Conservation (phyloP, 2,888 invertebrate species). For the Lymantria monacha region DNA sequence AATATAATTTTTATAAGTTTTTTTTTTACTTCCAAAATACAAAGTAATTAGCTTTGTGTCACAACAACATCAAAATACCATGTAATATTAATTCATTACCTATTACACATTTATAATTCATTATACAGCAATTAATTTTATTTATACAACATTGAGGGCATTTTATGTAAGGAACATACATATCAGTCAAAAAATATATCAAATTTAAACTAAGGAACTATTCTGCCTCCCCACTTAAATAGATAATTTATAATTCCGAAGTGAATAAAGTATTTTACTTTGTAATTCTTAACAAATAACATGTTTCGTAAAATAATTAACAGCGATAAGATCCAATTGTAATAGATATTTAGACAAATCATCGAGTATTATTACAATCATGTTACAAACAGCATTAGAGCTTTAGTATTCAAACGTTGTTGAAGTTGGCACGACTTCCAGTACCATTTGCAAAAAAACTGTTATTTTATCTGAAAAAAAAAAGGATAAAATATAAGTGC, state of each 20-base stretch:
- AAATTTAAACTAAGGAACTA: conserved; percentile 26
- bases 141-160: conserved; percentile 39
- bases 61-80: conserved; percentile 33
- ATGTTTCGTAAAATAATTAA: conserved; percentile 27
- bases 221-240: conserved; percentile 10
- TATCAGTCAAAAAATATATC: conserved; percentile 46
- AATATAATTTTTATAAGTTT: conserved; percentile 28
- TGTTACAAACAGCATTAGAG: conserved; percentile 71
- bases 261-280: not conserved
- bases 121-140: conserved; percentile 43
- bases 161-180: conserved; percentile 42
- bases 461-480: conserved; percentile 90
- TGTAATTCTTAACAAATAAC: not conserved
- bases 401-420: conserved; percentile 84
- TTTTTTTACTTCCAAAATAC: conserved; percentile 23
- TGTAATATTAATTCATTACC: conserved; percentile 26
- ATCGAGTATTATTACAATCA: conserved; percentile 31
- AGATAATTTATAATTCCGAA: conserved; percentile 7
- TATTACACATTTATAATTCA: conserved; percentile 18
- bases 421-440: conserved; percentile 95
- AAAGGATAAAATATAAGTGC: conserved; percentile 1
- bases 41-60: conserved; percentile 29
- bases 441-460: conserved; percentile 92
- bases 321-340: conserved; percentile 41
- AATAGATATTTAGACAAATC: conserved; percentile 41